These are phyloP conservation scores for Dascyllus trimaculatus DNA, from an alignment of 2,113 vertebrate genomes.

Conservation along the genomic window DNA sequence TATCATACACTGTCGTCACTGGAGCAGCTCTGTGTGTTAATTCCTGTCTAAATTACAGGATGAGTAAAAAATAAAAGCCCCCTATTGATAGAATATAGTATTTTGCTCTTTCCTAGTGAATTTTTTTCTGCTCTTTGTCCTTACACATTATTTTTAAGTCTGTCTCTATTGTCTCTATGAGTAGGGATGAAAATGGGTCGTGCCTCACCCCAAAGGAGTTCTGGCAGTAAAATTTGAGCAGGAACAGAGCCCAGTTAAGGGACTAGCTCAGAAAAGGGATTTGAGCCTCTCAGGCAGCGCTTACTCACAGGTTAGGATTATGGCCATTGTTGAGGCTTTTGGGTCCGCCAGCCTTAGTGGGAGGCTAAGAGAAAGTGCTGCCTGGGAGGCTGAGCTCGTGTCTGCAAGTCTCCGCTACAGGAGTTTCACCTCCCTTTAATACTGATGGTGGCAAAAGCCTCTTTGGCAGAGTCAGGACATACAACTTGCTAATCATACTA, in stretches of 20 bases:
- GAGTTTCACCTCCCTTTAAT: slow-evolving; percentile 35
- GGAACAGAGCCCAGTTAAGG: slow-evolving; percentile 51
- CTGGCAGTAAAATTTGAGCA: slow-evolving; percentile 40
- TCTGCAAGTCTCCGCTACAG: slow-evolving; percentile 7
- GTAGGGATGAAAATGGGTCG: slow-evolving; percentile 45
- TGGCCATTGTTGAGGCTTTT: slow-evolving; percentile 36
- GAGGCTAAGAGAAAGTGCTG: slow-evolving; percentile 32
- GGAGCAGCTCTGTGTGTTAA: neutral
- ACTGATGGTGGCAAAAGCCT: neutral
- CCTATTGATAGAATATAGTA: neutral
- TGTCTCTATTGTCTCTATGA: slow-evolving; percentile 23
- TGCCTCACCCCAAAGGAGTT: slow-evolving; percentile 54
- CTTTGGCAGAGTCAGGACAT: neutral
- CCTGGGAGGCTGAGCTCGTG: slow-evolving; percentile 39
- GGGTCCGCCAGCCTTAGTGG: slow-evolving; percentile 42
- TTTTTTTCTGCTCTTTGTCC: neutral
- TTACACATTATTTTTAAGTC: slow-evolving; percentile 28
- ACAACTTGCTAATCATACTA: neutral
- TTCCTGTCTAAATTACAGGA: slow-evolving; percentile 6
- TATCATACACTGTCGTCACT: slow-evolving; percentile 2
- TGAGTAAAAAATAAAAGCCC: neutral
- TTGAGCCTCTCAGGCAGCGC: slow-evolving; percentile 53
- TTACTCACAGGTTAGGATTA: slow-evolving; percentile 73
- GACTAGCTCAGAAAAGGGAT: slow-evolving; percentile 59
- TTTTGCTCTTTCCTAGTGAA: slow-evolving; percentile 1